Evolutionary conservation across 1,140 invertebrate species (phyloP).

Genomic region (Drosophila repleta): DNA sequence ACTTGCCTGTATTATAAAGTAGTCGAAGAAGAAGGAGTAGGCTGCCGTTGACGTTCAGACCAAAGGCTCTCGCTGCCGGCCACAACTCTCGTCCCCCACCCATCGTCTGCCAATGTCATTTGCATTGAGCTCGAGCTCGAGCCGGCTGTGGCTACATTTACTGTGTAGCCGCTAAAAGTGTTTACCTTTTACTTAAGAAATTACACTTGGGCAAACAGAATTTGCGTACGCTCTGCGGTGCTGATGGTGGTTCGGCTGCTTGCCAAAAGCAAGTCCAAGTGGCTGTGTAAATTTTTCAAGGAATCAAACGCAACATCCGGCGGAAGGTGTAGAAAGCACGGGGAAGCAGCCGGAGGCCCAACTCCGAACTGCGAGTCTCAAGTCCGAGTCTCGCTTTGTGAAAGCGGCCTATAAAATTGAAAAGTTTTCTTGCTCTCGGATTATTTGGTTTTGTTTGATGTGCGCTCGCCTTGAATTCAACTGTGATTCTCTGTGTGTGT

Average conservation of each 20-base stretch:
- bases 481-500: constrained; percentile 28
- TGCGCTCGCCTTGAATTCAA: constrained; percentile 35
- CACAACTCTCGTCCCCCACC: neutral
- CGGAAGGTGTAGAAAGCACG: constrained; percentile 5
- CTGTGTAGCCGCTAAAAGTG: constrained; percentile 68
- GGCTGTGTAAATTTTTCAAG: constrained; percentile 68
- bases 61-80: neutral
- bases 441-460: constrained; percentile 59
- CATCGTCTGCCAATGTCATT: constrained; percentile 51
- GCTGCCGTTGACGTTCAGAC: constrained; percentile 38
- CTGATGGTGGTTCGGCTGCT: constrained; percentile 3
- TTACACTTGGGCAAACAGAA: constrained; percentile 81
- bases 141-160: constrained; percentile 53
- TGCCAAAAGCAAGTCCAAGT: constrained; percentile 62
- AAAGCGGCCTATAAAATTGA: constrained; percentile 64
- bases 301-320: constrained; percentile 65
- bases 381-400: constrained; percentile 19
- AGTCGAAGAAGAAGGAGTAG: constrained; percentile 26
- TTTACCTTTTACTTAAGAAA: constrained; percentile 84
- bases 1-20: constrained; percentile 8
- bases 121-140: constrained; percentile 48
- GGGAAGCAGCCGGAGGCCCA: neutral
- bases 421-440: constrained; percentile 67
- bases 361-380: neutral
- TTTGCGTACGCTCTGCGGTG: constrained; percentile 60